phyloP scores from a whole-genome alignment of 1,140 invertebrate genomes.

The Apis florea region DNA sequence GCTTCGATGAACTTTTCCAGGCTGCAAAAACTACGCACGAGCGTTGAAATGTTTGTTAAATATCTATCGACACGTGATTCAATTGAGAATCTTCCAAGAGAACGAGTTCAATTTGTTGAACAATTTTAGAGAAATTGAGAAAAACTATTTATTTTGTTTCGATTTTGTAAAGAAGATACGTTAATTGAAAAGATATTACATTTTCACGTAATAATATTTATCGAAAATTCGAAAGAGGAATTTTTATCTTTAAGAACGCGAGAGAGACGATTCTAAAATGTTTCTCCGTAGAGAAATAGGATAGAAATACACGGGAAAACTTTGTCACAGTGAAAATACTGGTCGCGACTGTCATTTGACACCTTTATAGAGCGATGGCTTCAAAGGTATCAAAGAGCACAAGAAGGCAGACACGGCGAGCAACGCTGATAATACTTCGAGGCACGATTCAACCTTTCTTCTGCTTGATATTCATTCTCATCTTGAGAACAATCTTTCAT shows the following conservation, averaged over 20 bases:
- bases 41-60: no score
- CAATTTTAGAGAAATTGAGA: no score
- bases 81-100: no score
- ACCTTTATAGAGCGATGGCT: slow-evolving; percentile 3
- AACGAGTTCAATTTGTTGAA: no score
- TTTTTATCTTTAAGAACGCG: not conserved
- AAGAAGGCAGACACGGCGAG: not conserved
- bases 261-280: not conserved
- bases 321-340: not conserved
- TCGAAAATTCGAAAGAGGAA: not conserved
- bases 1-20: not conserved
- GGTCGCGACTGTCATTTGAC: slow-evolving; percentile 26
- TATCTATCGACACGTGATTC: no score
- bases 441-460: slow-evolving; percentile 35
- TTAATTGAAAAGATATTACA: no score
- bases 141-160: no score
- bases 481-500: slow-evolving; percentile 21
- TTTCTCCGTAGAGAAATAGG: no score
- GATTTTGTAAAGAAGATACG: no score
- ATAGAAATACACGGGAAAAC: not conserved
- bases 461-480: slow-evolving; percentile 44
- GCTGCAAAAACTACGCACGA: not conserved
- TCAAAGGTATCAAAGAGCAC: slow-evolving; percentile 41
- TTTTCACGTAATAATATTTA: no score
- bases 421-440: slow-evolving; percentile 37